Evolutionary conservation across 2,888 invertebrate species (phyloP).

Genomic region (Cephus runcator): DNA sequence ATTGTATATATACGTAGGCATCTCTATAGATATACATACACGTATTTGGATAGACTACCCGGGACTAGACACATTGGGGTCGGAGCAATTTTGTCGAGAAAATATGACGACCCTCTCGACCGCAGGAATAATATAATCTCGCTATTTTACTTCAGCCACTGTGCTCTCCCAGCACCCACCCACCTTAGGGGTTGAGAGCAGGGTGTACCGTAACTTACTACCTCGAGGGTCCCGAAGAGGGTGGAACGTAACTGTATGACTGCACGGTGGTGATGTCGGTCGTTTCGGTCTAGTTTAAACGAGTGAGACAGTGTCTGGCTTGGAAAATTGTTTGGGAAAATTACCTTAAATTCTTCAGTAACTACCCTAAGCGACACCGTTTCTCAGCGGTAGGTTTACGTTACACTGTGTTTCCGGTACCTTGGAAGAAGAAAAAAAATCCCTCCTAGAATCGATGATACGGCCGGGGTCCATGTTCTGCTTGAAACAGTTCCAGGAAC

Average conservation of each 20-base stretch:
- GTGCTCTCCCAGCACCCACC: slow-evolving; percentile 14
- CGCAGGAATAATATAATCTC: slow-evolving; percentile 51
- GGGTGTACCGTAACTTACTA: slow-evolving; percentile 27
- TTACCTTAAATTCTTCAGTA: slow-evolving; percentile 9
- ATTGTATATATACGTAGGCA: neutral
- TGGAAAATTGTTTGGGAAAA: slow-evolving; percentile 53
- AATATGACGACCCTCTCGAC: slow-evolving; percentile 42
- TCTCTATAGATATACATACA: neutral
- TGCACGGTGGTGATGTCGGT: neutral
- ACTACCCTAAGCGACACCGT: neutral
- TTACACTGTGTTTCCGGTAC: neutral
- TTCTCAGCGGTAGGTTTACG: neutral
- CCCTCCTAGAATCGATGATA: neutral
- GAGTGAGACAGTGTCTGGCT: slow-evolving; percentile 49
- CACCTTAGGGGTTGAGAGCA: slow-evolving; percentile 6
- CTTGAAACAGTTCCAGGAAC: neutral
- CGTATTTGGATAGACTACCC: slow-evolving; percentile 9
- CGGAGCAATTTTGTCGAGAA: slow-evolving; percentile 36
- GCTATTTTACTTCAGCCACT: slow-evolving; percentile 47
- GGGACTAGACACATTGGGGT: slow-evolving; percentile 13
- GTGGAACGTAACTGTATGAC: neutral
- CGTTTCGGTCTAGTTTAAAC: slow-evolving; percentile 44
- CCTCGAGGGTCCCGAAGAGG: slow-evolving; percentile 10
- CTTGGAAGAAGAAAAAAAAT: neutral
- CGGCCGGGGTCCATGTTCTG: neutral